phyloP scores from a whole-genome alignment of 2,888 invertebrate genomes.

The Brachylomia viminalis region DNA sequence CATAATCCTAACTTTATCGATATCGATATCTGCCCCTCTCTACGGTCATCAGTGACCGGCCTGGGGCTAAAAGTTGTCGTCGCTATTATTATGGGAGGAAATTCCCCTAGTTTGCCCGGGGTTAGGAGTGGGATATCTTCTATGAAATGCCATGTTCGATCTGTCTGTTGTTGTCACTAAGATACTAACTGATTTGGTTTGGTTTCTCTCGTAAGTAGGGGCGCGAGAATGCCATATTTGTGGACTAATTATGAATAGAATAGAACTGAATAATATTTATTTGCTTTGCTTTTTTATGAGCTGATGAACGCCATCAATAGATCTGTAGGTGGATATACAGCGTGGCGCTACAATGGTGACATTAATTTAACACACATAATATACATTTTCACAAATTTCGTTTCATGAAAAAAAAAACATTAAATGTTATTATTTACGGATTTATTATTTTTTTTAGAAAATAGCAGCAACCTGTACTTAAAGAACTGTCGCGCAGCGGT shows the following conservation, averaged over 20 bases:
- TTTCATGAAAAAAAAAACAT: too few species aligned
- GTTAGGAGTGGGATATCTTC: slow-evolving; percentile 11
- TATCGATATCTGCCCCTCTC: slow-evolving; percentile 48
- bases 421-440: too few species aligned
- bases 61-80: slow-evolving; percentile 57
- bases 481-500: too few species aligned
- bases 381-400: too few species aligned
- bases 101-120: slow-evolving; percentile 30
- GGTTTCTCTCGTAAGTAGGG: not conserved
- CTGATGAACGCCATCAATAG: not conserved
- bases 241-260: too few species aligned
- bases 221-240: not conserved
- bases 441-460: too few species aligned
- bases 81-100: slow-evolving; percentile 50
- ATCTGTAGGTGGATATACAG: too few species aligned
- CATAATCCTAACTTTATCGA: slow-evolving; percentile 52
- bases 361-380: too few species aligned
- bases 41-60: slow-evolving; percentile 60
- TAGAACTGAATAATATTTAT: too few species aligned
- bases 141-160: slow-evolving; percentile 35
- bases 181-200: not conserved
- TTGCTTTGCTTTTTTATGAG: not conserved
- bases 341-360: too few species aligned
- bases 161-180: slow-evolving; percentile 14
- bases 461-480: too few species aligned